Evolutionary conservation across 2,888 invertebrate species (phyloP), one percentile per base, ranked within the genome.

Genomic region (Panzeria rudis): DNA sequence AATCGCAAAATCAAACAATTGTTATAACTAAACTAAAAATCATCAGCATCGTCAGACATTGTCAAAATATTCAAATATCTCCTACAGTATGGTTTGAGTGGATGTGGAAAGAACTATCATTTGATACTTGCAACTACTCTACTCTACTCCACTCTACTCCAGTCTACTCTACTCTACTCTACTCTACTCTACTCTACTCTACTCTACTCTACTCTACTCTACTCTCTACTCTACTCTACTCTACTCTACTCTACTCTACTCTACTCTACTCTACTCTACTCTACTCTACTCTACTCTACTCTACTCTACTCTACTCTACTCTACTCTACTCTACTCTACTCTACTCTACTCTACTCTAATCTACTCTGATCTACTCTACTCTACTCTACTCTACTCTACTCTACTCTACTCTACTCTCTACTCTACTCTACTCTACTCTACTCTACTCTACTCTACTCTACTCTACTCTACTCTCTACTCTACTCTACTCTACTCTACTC

Each of bases 1-100:
- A 73, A 41, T 73, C 25, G 20, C 13, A 72, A 72, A 72, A 66
- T 80, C 72, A 80, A 80, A 80, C 80, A 80, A 80, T 73, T 59
- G 56, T 50, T 73, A 41, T 59, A 59, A 68, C 20, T 15, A 25
- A 72, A 73, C 47, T 59, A 66, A 59, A 80, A 80, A 66, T 80
- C 64, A 66, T 77, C 54, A 25, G 29, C 25, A 20, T 69, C 69
- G 56, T 54, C 73, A 80, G 73, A 73, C 80, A 66, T 59, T 80
- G 80, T 66, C 80, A 73, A 73, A 80, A 72, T 23, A 50, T 38
- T 47, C 8, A 15, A 50, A 1, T 29, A 6, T 2, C 20, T 35
- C 3, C 23, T 47, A 9, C 47, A 23, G 11, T 3, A n/a, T 54
- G 29, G 15, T n/a, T 38, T 5, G 35, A 17, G 17, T 66, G 29